Evolutionary conservation across 2,113 vertebrate species (phyloP).

Genomic region (Macaca mulatta): DNA sequence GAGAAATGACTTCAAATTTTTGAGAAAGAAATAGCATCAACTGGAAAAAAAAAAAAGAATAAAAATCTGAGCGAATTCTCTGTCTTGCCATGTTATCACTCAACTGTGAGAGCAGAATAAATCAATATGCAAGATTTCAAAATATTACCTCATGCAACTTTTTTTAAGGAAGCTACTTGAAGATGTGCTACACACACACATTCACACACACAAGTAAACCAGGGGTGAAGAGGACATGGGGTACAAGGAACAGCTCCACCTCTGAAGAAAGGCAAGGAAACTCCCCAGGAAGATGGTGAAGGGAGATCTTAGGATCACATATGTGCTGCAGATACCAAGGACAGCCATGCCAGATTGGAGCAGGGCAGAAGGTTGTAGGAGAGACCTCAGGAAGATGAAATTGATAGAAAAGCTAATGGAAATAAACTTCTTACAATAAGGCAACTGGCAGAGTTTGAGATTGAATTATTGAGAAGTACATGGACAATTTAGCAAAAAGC

Average conservation of each 20-base stretch:
- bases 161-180: neutral
- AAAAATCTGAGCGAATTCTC: neutral
- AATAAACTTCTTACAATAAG: neutral
- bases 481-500: neutral
- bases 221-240: neutral
- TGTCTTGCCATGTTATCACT: neutral
- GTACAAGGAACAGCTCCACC: neutral
- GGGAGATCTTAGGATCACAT: neutral
- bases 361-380: neutral
- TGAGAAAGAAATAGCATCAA: neutral
- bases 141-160: neutral
- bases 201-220: neutral
- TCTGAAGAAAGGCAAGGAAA: neutral
- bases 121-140: neutral
- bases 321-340: neutral
- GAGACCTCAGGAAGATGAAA: neutral
- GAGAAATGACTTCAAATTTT: constrained; percentile 11
- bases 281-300: neutral
- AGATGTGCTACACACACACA: neutral
- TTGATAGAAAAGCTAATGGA: neutral
- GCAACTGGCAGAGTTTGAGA: neutral
- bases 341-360: neutral
- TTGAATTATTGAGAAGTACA: neutral
- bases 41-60: too few species aligned
- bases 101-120: neutral